These are phyloP conservation scores for Rhopalosiphum padi DNA, from an alignment of 1,140 invertebrate genomes.

Conservation along the genomic window DNA sequence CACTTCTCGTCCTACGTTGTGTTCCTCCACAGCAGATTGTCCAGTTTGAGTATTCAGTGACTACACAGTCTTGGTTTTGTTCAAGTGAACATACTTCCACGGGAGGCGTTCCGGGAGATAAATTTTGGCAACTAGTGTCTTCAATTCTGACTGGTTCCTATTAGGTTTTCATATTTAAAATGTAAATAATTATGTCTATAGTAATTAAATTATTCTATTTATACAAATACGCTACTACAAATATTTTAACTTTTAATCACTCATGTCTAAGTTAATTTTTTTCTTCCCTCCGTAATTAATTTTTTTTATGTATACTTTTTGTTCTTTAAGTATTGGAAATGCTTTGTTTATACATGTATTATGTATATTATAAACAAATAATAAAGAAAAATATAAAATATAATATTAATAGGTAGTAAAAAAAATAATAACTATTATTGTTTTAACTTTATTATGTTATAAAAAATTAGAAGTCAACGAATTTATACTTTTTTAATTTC, in stretches of 20 bases:
- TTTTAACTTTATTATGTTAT: neutral
- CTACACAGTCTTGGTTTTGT: constrained; percentile 62
- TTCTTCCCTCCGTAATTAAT: neutral
- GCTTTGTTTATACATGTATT: neutral
- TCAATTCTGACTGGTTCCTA: constrained; percentile 61
- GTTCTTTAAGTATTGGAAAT: neutral
- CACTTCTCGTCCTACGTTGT: constrained; percentile 61
- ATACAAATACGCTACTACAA: too few species aligned
- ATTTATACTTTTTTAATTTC: neutral
- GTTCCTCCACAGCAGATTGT: constrained; percentile 61
- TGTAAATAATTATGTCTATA: neutral
- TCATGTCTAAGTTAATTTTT: neutral
- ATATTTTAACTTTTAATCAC: too few species aligned
- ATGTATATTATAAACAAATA: neutral
- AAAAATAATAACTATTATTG: neutral
- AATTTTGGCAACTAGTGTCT: constrained; percentile 62
- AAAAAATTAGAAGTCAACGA: neutral
- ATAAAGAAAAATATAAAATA: neutral
- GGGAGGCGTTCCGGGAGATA: constrained; percentile 61
- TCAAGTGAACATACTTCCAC: constrained; percentile 62
- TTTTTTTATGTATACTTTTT: neutral
- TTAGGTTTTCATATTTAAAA: neutral
- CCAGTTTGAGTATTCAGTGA: constrained; percentile 62
- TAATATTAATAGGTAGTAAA: neutral
- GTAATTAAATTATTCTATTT: too few species aligned